These are phyloP conservation scores for Parotia lawesii DNA, from an alignment of 2,113 vertebrate genomes.

Conservation along the genomic window DNA sequence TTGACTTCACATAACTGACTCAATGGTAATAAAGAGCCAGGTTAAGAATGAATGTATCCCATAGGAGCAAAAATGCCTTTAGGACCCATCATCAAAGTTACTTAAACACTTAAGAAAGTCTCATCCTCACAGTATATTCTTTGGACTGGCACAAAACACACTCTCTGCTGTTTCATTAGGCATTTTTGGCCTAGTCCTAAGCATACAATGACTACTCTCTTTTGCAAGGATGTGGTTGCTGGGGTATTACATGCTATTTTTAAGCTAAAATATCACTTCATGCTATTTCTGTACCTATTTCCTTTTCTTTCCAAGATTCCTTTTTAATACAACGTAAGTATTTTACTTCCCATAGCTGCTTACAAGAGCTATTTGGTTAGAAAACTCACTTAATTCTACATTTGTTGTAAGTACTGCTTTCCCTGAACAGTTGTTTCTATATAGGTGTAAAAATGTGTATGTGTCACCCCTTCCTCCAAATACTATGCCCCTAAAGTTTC, in stretches of 20 bases:
- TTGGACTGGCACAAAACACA: neutral
- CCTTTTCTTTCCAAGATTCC: neutral
- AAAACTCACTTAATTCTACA: neutral
- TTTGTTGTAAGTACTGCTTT: neutral
- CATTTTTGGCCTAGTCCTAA: neutral
- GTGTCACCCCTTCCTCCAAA: neutral
- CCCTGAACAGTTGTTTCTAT: neutral
- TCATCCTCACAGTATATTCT: neutral
- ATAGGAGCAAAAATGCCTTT: neutral
- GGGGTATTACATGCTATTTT: neutral
- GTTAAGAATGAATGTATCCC: neutral
- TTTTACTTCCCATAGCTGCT: neutral
- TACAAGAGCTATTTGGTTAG: neutral
- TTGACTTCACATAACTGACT: neutral
- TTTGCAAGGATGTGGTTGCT: neutral
- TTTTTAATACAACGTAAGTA: neutral
- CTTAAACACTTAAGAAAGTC: neutral
- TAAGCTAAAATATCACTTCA: neutral
- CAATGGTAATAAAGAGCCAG: neutral
- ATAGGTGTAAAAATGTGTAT: neutral
- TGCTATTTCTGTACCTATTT: neutral
- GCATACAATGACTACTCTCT: neutral
- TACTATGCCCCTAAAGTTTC: neutral
- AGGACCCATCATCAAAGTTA: neutral
- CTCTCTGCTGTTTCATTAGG: neutral